Evolutionary conservation across 2,113 vertebrate genomes (phyloP).

Genomic region (Crypturellus undulatus): DNA sequence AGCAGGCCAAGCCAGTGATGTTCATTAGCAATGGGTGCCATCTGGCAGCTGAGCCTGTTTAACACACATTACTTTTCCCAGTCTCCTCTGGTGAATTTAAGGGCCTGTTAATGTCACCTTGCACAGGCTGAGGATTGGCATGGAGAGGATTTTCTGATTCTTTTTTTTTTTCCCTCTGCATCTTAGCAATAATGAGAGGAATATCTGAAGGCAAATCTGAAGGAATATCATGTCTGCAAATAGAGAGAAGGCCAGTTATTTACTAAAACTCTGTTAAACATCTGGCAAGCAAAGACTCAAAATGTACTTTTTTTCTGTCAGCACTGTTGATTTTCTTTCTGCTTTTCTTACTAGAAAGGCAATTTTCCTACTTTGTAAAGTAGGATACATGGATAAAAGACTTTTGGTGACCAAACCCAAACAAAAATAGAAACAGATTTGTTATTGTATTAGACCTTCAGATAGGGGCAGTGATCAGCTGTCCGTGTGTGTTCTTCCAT

Average conservation of each 20-base stretch:
- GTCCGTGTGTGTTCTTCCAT: rapidly evolving
- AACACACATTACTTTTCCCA: no score
- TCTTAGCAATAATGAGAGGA: background rate
- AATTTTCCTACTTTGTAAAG: background rate
- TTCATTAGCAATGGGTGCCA: no score
- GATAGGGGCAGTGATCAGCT: background rate
- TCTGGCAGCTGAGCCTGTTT: no score
- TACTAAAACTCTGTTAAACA: background rate
- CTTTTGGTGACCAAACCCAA: background rate
- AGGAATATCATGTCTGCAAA: background rate
- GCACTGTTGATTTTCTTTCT: background rate
- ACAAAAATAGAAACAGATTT: background rate
- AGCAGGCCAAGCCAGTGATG: background rate
- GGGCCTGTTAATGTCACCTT: background rate
- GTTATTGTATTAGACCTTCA: background rate
- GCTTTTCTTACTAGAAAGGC: background rate
- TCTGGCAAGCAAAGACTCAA: background rate
- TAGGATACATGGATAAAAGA: background rate
- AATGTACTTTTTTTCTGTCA: background rate
- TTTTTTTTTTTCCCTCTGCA: background rate
- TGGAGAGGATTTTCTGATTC: background rate
- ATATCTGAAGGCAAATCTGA: background rate
- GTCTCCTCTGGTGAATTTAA: background rate
- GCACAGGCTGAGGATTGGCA: background rate
- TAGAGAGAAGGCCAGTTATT: background rate